Base-by-base conservation (phyloP, 2,113 vertebrate genomes). In the Sander lucioperca region DNA sequence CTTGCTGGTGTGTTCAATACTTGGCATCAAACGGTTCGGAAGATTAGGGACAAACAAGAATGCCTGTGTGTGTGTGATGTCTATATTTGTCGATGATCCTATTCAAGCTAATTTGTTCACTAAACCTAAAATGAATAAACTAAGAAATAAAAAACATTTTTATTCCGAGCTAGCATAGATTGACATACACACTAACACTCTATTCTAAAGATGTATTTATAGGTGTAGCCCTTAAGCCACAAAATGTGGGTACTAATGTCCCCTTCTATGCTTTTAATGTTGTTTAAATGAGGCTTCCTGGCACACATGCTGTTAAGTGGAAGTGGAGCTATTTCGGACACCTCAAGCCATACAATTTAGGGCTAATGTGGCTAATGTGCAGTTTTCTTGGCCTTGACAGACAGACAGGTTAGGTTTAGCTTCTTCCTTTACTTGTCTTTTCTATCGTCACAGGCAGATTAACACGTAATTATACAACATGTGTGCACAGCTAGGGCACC, bases 401-500 rank as follows among this genome's bases (percentile, higher is more conserved):
- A 82, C 86, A 82, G 77, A 79, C 81, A 81, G 78, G 76, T 88
- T 57, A 23, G 58, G 43, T 85, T 80, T 50, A 33, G 48, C 70
- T 73, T 12, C 18, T 56, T 72, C 51, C 72, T 61, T 30, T 21
- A 53, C 70, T 75, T 14, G 53, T 59, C 47, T 79, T 84, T 76
- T 13, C 78, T 64, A 51, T 84, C 74, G 56, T 70, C 83, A 56
- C 70, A 33, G 77, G 74, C 85, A 92, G 83, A 93, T 94, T 90
- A 90, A 86, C 84, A 89, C 53, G 27, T 94, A 93, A 93, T 91
- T 93, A 86, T 67, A 77, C 80, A 86, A 84, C 93, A 94, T 94
- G 93, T 95, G 93, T 90, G 79, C 89, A 57, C 91, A 87, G 93
- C 80, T 58, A 82, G 87, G 74, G 74, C 51, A 53, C 90, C 68